These are phyloP conservation scores for Podocnemis expansa DNA, from an alignment of 2,113 vertebrate species.

Conservation along the genomic window DNA sequence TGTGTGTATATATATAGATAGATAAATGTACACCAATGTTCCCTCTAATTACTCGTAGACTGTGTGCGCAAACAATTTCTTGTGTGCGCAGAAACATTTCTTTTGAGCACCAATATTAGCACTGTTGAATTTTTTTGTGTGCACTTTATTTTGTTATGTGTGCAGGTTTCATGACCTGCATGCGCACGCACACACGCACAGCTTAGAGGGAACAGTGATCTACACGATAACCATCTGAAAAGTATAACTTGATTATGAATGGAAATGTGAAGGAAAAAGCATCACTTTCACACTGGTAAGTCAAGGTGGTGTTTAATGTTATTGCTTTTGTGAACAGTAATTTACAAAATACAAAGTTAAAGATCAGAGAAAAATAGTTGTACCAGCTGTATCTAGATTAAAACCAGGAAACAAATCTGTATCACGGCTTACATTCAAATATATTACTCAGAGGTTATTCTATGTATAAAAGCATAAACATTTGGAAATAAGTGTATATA, in stretches of 20 bases:
- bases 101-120: too few relatives aligned
- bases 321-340: constrained; percentile 7
- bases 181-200: too few relatives aligned
- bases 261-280: not conserved
- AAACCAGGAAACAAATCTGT: not conserved
- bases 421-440: constrained; percentile 3
- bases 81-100: too few relatives aligned
- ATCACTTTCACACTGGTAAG: accelerated
- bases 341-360: constrained; percentile 52
- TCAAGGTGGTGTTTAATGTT: constrained; percentile 57
- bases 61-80: too few relatives aligned
- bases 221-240: not conserved
- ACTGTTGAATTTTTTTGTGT: too few relatives aligned
- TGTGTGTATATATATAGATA: too few relatives aligned
- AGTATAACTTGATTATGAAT: accelerated
- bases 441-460: not conserved
- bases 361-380: constrained; percentile 2
- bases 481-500: not conserved
- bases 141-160: too few relatives aligned
- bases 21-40: too few relatives aligned
- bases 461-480: constrained; percentile 24
- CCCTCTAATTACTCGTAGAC: too few relatives aligned
- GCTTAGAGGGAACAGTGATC: too few relatives aligned
- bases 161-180: too few relatives aligned
- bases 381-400: not conserved